Base-by-base conservation (phyloP, 2,888 invertebrate species). In the Plebejus anna region DNA sequence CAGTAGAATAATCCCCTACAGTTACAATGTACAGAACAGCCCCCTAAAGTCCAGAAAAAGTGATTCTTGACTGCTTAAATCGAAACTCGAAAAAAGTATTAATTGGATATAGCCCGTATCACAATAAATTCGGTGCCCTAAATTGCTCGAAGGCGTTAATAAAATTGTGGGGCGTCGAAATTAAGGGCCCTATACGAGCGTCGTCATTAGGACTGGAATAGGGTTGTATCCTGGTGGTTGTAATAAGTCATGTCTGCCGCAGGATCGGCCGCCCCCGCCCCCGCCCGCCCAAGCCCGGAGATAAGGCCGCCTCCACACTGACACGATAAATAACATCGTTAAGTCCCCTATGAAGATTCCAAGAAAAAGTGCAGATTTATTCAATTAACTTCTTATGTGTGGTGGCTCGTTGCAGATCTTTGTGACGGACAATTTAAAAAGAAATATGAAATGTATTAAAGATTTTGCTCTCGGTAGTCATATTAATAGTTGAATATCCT, bases 161-260 rank as follows among this genome's bases (percentile, higher is more conserved):
- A 93, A 92, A 93, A 91, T 91, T 87, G 89, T 88, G 88, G 90
- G 90, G 90, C 89, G 91, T 90, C 89, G 89, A 91, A 93, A 93
- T 93, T 90, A 92, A 92, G 92, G 91, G 86, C 85, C 86, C 87
- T 89, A 87, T 87, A 89, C 89, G 88, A 89, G 89, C 89, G 86
- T 87, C 88, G 90, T 93, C 92, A 92, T 94, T 94, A 92, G 90
- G 91, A 85, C 87, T 88, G 88, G 88, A 92, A 91, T 92, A 90
- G 92, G 93, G 92, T 92, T 92, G 92, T 92, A 90, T 93, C 90
- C 89, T 90, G 89, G 89, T 88, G 89, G 89, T 88, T 32, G 90
- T 89, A 91, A 93, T 93, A 93, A 92, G 92, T 93, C 92, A 92
- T 93, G 93, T 93, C 93, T 89, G 89, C 87, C 88, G 88, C 91